phyloP scores from a whole-genome alignment of 2,888 invertebrate genomes.

The Eilema sororculum region DNA sequence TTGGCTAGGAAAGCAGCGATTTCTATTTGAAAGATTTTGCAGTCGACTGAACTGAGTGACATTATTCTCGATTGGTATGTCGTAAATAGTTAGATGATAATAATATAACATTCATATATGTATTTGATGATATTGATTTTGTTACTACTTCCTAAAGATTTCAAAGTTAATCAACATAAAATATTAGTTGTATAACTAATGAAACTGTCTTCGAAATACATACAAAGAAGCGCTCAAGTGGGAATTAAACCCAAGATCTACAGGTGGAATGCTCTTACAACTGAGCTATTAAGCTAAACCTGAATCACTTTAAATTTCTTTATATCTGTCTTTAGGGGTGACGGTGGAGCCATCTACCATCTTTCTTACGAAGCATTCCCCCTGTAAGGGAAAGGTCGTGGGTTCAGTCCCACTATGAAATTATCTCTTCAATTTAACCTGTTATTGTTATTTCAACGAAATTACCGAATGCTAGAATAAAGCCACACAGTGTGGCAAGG shows the following conservation, averaged over 20 bases:
- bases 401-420: too few relatives aligned
- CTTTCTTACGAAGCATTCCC: too few relatives aligned
- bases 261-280: too few relatives aligned
- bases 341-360: too few relatives aligned
- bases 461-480: not conserved
- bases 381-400: too few relatives aligned
- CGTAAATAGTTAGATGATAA: not conserved
- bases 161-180: not conserved
- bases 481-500: not conserved
- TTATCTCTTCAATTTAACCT: not conserved
- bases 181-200: not conserved
- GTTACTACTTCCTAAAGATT: not conserved
- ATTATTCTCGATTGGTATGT: not conserved
- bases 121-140: not conserved
- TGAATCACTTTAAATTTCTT: too few relatives aligned
- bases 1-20: conserved; percentile 45
- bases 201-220: too few relatives aligned
- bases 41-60: not conserved
- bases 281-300: too few relatives aligned
- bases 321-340: too few relatives aligned
- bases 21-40: conserved; percentile 4
- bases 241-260: too few relatives aligned
- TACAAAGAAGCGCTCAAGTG: too few relatives aligned
- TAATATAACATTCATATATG: not conserved
- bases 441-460: not conserved